These are phyloP conservation scores for Lepilemur septentrionalis DNA, from an alignment of 2,797 vertebrate species.

Conservation along the genomic window DNA sequence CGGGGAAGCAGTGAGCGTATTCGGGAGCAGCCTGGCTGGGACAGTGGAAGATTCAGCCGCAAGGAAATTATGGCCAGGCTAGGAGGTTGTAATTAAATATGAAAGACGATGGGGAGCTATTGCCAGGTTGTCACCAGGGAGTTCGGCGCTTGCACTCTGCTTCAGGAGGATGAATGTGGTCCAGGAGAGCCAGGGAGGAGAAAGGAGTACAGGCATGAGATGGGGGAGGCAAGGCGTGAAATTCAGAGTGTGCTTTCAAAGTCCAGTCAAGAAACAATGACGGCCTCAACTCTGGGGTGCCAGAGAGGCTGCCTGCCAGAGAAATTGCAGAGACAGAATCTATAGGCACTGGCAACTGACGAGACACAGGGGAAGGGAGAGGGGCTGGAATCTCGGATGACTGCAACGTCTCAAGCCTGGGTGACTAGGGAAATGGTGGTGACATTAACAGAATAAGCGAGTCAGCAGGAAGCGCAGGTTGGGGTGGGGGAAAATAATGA, in stretches of 20 bases:
- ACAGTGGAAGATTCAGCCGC: not conserved
- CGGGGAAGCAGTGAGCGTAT: not conserved
- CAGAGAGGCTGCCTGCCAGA: not conserved
- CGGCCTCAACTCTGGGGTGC: not conserved
- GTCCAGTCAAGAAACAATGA: conserved; percentile 19
- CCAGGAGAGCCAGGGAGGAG: not conserved
- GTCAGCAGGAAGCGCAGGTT: conserved; percentile 27
- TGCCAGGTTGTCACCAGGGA: not conserved
- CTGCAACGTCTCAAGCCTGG: conserved; percentile 38
- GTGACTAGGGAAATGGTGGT: conserved; percentile 33
- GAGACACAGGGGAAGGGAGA: not conserved
- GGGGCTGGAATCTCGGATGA: not conserved
- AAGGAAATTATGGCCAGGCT: not conserved
- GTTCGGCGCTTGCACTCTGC: not conserved
- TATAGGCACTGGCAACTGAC: not conserved
- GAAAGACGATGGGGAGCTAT: not conserved
- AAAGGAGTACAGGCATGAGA: fast-evolving
- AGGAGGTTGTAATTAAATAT: not conserved
- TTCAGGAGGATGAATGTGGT: not conserved
- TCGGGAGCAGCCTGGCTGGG: not conserved
- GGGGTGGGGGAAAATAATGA: not conserved
- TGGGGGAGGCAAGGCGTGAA: not conserved
- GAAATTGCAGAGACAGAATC: not conserved
- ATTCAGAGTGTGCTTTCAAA: not conserved
- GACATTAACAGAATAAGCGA: conserved; percentile 45